Evolutionary conservation across 2,888 invertebrate species (phyloP).

Genomic region (Amblyjoppa fuscipennis): DNA sequence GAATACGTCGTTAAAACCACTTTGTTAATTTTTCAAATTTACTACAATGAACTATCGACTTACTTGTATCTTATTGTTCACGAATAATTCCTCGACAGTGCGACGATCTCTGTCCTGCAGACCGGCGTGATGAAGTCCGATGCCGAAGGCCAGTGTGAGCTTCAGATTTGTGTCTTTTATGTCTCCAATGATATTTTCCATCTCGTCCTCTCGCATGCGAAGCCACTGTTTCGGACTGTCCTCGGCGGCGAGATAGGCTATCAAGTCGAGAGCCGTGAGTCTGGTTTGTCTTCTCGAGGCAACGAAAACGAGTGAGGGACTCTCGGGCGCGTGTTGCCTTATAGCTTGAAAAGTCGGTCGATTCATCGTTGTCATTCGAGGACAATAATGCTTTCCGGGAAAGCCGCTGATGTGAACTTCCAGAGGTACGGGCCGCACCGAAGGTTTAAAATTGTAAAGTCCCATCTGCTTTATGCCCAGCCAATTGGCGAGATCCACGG

Average conservation of each 20-base stretch:
- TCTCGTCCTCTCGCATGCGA: constrained; percentile 93
- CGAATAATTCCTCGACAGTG: constrained; percentile 96
- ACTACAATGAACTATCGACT: constrained; percentile 58
- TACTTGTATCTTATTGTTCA: constrained; percentile 97
- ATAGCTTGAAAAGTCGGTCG: constrained; percentile 99
- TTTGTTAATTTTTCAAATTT: constrained; percentile 2
- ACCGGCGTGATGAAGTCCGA: constrained; percentile 99
- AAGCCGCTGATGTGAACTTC: constrained; percentile 98
- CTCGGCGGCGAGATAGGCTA: constrained; percentile 95
- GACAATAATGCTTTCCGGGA: constrained; percentile 99
- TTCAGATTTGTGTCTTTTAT: constrained; percentile 96
- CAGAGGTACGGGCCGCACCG: constrained; percentile 98
- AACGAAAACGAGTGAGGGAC: constrained; percentile 97
- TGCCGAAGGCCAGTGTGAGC: constrained; percentile 97
- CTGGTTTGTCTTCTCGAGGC: constrained; percentile 98
- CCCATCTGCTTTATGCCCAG: constrained; percentile 94
- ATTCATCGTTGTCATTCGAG: constrained; percentile 99
- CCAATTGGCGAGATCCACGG: constrained; percentile 98
- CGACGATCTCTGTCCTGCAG: constrained; percentile 96
- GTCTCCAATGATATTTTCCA: constrained; percentile 90
- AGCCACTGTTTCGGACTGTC: constrained; percentile 98
- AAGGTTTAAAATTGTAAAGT: constrained; percentile 98
- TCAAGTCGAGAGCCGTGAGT: constrained; percentile 97
- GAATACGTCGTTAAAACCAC: not conserved
- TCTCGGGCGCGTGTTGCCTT: constrained; percentile 94